Conservation (phyloP, 2,113 vertebrate genomes). For the Myotis brandtii region DNA sequence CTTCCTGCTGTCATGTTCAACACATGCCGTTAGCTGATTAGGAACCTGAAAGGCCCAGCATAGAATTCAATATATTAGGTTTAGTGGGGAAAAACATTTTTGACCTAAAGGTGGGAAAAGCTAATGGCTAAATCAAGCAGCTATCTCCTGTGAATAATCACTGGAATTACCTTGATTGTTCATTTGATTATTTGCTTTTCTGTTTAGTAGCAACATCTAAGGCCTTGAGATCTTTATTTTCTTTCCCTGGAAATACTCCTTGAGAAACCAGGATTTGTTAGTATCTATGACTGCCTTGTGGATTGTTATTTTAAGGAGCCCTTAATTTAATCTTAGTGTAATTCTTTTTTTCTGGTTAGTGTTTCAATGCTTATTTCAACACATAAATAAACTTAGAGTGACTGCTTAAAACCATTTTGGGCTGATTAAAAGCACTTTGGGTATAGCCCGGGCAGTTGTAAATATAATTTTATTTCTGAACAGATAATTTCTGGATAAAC, state of each 20-base stretch:
- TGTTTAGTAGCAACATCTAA: conserved; percentile 10
- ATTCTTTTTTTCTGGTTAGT: conserved; percentile 10
- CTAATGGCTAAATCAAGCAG: not conserved
- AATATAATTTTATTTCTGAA: conserved; percentile 65
- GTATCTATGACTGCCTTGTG: not conserved
- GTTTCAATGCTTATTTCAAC: conserved; percentile 45
- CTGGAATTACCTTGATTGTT: conserved; percentile 17
- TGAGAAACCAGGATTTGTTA: conserved; percentile 41
- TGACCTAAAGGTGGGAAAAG: not conserved
- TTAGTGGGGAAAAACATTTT: not conserved
- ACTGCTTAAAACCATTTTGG: conserved; percentile 64
- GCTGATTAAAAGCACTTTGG: conserved; percentile 63
- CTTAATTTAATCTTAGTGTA: conserved; percentile 57
- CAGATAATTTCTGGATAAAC: conserved; percentile 66
- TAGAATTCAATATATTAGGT: not conserved
- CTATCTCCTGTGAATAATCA: not conserved
- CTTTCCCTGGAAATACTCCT: conserved; percentile 21
- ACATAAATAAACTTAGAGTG: conserved; percentile 63
- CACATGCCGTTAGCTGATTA: not conserved
- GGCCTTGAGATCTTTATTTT: conserved; percentile 12
- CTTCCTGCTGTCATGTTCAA: not conserved
- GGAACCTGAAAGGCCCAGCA: not conserved
- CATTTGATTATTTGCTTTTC: conserved; percentile 44
- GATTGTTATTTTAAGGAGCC: conserved; percentile 53
- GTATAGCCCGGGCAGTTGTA: conserved; percentile 21